Base-by-base conservation (phyloP, 2,797 vertebrate genomes). In the Xyrichtys novacula region DNA sequence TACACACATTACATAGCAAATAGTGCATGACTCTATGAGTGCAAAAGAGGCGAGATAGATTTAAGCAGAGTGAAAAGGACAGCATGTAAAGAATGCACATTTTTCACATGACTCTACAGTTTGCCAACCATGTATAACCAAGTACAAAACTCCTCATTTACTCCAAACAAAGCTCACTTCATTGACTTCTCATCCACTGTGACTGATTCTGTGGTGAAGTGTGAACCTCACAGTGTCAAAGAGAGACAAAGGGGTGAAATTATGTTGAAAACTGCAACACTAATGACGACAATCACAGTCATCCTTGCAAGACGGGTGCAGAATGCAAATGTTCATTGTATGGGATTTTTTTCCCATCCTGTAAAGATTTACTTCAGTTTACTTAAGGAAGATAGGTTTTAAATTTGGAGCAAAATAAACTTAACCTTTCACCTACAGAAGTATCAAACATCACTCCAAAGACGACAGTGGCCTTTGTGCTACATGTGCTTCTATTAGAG, bases 401-500 rank as follows among this genome's bases (percentile, higher is more conserved):
- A 55, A 36, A 47, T 56, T 28, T 26, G 46, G 54, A 64, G 65
- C 83, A 71, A 67, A 43, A 59, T 68, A 76, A 84, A 71, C 60
- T 20, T 79, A 73, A 89, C 74, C 85, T 85, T 78, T 86, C 61
- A 82, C 84, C 87, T 17, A 71, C 32, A 80, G 56, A 60, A 53
- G 38, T 61, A 49, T 54, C 66, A 36, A 52, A 69, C 62, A 43
- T 58, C 59, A 9, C 55, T 52, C 59, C 2, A 25, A 46, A 49
- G 66, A 54, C 36, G 29, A 34, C 14, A 6, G 10, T 34, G 60
- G 70, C 38, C 46, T 29, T 31, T 38, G 47, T 57, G 57, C 42
- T 42, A 46, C 39, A 80, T 40, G 60, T 23, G 25, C 40, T 25
- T 40, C 61, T 58, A 60, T 59, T 39, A 46, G 60, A 34, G 11